phyloP scores from a whole-genome alignment of 2,113 vertebrate genomes.

The Vulpes vulpes region DNA sequence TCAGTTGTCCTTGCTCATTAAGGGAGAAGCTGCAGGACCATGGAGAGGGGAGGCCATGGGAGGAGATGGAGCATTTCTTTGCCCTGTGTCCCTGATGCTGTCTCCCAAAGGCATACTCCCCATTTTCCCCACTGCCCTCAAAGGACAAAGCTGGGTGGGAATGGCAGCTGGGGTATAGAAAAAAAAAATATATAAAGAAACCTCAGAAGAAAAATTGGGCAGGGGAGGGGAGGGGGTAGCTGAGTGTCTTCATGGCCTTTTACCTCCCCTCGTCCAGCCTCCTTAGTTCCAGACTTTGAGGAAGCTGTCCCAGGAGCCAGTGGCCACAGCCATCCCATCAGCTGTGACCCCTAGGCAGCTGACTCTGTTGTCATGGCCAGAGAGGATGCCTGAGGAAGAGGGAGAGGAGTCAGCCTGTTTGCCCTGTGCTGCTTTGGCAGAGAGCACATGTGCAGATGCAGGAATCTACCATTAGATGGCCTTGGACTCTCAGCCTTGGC shows the following conservation, averaged over 20 bases:
- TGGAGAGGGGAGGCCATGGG: background rate
- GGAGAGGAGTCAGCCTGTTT: background rate
- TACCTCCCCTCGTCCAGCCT: background rate
- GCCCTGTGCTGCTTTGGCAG: background rate
- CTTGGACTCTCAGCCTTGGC: background rate
- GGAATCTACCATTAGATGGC: background rate
- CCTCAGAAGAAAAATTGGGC: background rate
- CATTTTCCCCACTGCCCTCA: background rate
- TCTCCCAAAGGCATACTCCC: slow-evolving; percentile 59
- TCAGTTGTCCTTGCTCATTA: background rate
- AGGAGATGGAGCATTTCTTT: slow-evolving; percentile 8
- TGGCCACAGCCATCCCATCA: slow-evolving; percentile 97
- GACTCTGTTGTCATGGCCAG: slow-evolving; percentile 98
- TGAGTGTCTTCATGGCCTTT: slow-evolving; percentile 38
- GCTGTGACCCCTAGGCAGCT: slow-evolving; percentile 96
- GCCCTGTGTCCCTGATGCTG: slow-evolving; percentile 37
- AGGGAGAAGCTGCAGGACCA: background rate
- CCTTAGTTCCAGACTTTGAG: slow-evolving; percentile 98
- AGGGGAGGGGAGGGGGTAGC: background rate
- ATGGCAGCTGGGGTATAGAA: background rate
- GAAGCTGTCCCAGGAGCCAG: slow-evolving; percentile 99
- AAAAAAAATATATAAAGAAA: slow-evolving; percentile 6
- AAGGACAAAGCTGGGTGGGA: background rate
- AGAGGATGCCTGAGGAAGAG: slow-evolving; percentile 91
- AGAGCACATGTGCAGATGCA: rapidly evolving